Percentiles rank a stretch among this genome's conserved stretches.
phyloP scores from a whole-genome alignment of 1,140 invertebrate genomes.

The Drosophila busckii region DNA sequence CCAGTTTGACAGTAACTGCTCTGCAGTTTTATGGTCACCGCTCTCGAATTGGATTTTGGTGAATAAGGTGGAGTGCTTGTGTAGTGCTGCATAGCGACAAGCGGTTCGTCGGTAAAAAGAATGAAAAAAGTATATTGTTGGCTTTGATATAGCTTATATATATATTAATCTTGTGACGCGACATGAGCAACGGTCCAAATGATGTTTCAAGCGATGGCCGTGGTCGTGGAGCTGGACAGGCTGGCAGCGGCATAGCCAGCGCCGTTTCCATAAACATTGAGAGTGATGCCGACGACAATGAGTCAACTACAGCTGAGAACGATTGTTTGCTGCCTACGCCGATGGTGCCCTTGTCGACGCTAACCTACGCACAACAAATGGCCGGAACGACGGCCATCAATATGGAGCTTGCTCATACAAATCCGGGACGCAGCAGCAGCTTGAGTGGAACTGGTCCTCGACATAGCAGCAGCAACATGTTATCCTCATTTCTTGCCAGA shows the following conservation, averaged over 20 bases:
- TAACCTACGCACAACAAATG: conserved; percentile 23
- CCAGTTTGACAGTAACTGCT: too few species aligned
- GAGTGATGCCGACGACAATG: conserved; percentile 58
- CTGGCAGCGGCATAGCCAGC: background rate
- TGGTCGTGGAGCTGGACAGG: conserved; percentile 11
- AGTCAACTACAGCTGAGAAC: conserved; percentile 61
- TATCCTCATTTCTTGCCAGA: conserved; percentile 42
- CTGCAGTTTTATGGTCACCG: too few species aligned
- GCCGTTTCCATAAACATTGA: conserved; percentile 54
- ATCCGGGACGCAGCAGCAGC: conserved; percentile 36
- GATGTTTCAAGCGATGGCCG: conserved; percentile 34
- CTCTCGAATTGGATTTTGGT: too few species aligned
- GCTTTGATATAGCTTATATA: too few species aligned
- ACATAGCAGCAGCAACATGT: conserved; percentile 26
- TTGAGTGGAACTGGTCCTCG: conserved; percentile 11
- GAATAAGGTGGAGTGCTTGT: too few species aligned
- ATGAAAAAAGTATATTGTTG: too few species aligned
- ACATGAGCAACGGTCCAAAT: conserved; percentile 54
- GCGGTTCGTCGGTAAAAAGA: too few species aligned
- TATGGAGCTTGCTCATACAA: conserved; percentile 28
- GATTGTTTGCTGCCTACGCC: conserved; percentile 49
- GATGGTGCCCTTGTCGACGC: conserved; percentile 7
- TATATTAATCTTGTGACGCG: too few species aligned
- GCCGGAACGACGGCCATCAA: conserved; percentile 12
- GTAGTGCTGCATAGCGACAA: background rate